A percentile compares a stretch with the other conserved stretches of the same genome.
phyloP scores from a whole-genome alignment of 2,888 invertebrate genomes.

The Lymantria dispar region DNA sequence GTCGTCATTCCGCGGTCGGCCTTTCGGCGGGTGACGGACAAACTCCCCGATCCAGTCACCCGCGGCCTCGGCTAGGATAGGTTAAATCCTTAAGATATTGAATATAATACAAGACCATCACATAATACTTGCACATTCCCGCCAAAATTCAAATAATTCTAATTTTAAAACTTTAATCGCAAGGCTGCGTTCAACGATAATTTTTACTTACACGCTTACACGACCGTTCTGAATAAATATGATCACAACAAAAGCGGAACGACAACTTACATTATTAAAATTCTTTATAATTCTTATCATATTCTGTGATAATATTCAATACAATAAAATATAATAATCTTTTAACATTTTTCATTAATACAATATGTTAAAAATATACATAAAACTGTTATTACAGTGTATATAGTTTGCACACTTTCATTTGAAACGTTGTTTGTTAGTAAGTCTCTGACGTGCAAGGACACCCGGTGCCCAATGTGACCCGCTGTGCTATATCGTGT shows the following conservation, averaged over 20 bases:
- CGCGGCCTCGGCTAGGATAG: too few relatives aligned
- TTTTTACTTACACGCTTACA: too few relatives aligned
- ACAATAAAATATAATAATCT: background rate
- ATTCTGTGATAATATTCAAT: background rate
- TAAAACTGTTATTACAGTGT: background rate
- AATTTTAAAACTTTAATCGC: too few relatives aligned
- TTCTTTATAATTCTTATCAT: background rate
- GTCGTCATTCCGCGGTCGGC: too few relatives aligned
- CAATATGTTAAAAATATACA: background rate
- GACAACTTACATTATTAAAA: background rate
- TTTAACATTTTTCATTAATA: background rate
- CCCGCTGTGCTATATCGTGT: slow-evolving; percentile 68
- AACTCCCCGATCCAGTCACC: too few relatives aligned
- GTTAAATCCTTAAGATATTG: too few relatives aligned
- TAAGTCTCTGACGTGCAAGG: slow-evolving; percentile 54
- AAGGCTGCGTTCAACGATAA: too few relatives aligned
- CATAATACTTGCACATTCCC: too few relatives aligned
- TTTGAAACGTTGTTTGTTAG: slow-evolving; percentile 8
- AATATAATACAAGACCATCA: too few relatives aligned
- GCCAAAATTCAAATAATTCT: too few relatives aligned
- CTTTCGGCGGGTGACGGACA: too few relatives aligned
- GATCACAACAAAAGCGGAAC: background rate
- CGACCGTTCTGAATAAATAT: background rate
- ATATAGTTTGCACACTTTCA: background rate
- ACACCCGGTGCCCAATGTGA: slow-evolving; percentile 72